These are phyloP conservation scores for Strigamia crassipes DNA, from an alignment of 2,888 invertebrate species.

Conservation along the genomic window DNA sequence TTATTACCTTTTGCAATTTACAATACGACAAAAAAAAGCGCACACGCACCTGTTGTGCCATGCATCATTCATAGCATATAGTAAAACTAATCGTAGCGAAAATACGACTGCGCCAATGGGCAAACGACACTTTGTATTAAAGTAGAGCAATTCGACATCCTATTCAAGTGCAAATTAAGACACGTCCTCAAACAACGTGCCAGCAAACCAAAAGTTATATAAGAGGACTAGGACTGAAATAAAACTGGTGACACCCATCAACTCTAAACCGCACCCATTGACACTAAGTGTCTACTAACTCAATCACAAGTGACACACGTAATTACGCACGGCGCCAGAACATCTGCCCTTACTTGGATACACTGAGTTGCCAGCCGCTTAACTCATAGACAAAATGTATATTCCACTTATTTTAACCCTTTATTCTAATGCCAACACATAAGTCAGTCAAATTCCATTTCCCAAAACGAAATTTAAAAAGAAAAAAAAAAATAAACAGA, in stretches of 20 bases:
- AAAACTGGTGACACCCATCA: slow-evolving; percentile 21
- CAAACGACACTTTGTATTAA: slow-evolving; percentile 16
- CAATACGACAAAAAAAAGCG: neutral
- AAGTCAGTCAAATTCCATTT: neutral
- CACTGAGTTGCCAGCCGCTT: slow-evolving; percentile 2
- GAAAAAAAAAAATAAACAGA: neutral
- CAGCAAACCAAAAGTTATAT: slow-evolving; percentile 16
- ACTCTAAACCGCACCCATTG: slow-evolving; percentile 21
- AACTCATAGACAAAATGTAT: slow-evolving; percentile 16
- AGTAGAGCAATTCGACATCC: slow-evolving; percentile 21
- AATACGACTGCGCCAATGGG: slow-evolving; percentile 11
- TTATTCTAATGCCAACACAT: neutral
- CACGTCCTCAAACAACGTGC: slow-evolving; percentile 11
- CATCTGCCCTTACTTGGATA: slow-evolving; percentile 21
- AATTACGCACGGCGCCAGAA: slow-evolving; percentile 21
- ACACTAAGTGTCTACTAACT: slow-evolving; percentile 21
- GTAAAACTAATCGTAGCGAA: neutral
- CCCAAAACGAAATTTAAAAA: neutral
- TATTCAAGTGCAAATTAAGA: slow-evolving; percentile 21
- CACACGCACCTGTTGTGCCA: neutral
- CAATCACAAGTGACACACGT: slow-evolving; percentile 11
- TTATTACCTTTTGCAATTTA: neutral
- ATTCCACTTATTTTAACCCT: slow-evolving; percentile 16
- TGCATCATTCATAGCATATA: slow-evolving; percentile 13
- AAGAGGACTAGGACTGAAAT: slow-evolving; percentile 21